Evolutionary conservation across 1,140 invertebrate species (phyloP).

Genomic region (Drosophila arizonae): DNA sequence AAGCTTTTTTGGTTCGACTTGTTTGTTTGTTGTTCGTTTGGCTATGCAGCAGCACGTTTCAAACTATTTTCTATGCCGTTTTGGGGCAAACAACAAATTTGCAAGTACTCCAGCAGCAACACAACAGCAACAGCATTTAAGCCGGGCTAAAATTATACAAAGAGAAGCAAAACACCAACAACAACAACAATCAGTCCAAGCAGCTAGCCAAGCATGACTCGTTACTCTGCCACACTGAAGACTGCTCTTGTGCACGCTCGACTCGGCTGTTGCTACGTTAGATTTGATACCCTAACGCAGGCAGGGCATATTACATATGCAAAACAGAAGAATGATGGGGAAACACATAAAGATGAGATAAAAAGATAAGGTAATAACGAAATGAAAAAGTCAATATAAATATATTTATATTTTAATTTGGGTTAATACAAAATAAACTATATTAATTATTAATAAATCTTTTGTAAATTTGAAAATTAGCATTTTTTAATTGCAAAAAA

Average conservation of each 20-base stretch:
- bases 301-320: not conserved
- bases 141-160: constrained; percentile 33
- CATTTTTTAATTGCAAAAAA: no score
- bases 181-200: constrained; percentile 11
- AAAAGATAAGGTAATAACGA: no score
- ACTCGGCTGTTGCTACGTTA: constrained; percentile 1
- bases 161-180: not conserved
- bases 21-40: constrained; percentile 33
- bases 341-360: no score
- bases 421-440: no score
- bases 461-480: no score
- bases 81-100: constrained; percentile 41
- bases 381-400: no score
- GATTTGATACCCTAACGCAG: constrained; percentile 19
- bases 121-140: constrained; percentile 26
- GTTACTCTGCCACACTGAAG: constrained; percentile 7
- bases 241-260: constrained; percentile 44
- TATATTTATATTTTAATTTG: no score
- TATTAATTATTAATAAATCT: no score
- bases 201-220: constrained; percentile 31
- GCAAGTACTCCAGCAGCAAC: constrained; percentile 39
- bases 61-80: constrained; percentile 53
- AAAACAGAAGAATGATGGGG: no score
- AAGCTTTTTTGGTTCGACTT: constrained; percentile 39
- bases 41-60: constrained; percentile 67